Conservation (phyloP, 2,888 invertebrate genomes). For the Platycnemis pennipes region DNA sequence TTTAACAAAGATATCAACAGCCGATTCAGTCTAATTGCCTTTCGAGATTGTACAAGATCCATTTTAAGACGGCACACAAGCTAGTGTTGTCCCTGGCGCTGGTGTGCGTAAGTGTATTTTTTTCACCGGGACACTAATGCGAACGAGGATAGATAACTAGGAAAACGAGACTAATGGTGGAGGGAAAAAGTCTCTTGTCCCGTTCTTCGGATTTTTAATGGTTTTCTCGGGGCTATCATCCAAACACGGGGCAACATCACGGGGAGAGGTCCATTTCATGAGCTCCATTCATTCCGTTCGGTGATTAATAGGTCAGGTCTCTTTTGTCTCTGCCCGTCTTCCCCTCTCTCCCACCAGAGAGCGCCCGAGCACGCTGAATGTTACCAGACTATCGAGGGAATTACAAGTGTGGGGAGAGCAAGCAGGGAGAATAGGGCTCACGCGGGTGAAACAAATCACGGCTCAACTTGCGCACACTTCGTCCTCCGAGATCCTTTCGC, state of each 20-base stretch:
- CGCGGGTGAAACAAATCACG: not conserved
- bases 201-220: not conserved
- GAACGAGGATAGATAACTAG: conserved; percentile 40
- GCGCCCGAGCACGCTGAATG: not conserved
- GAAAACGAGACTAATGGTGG: conserved; percentile 17
- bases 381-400: not conserved
- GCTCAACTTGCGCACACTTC: not conserved
- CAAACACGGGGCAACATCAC: conserved; percentile 23
- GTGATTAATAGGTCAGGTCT: conserved; percentile 61
- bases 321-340: conserved; percentile 20
- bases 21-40: conserved; percentile 30
- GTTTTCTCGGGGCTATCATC: conserved; percentile 25
- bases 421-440: not conserved
- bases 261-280: conserved; percentile 28
- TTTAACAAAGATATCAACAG: conserved; percentile 48
- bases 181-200: not conserved
- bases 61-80: not conserved
- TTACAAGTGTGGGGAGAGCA: not conserved
- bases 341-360: not conserved
- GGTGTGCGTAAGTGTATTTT: not conserved
- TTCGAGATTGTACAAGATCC: not conserved
- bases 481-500: not conserved
- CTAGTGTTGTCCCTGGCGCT: not conserved
- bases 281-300: conserved; percentile 40
- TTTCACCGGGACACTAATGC: conserved; percentile 33